Base-by-base conservation (phyloP, 2,113 vertebrate genomes). In the Telmatochromis brichardi region DNA sequence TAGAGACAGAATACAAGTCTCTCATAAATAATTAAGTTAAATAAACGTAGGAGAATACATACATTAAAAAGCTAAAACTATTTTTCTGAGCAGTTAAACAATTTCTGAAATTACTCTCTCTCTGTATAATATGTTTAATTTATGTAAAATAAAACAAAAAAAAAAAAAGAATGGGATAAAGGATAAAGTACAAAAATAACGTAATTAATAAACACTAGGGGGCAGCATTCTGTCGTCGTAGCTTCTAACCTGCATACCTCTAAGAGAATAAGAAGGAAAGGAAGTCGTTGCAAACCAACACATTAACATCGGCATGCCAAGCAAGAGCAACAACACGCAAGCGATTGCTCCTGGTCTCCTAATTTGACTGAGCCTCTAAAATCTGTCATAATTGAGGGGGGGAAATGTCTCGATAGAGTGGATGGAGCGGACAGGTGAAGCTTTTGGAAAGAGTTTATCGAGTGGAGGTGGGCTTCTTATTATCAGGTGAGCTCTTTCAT, bases 401-500 rank as follows among this genome's bases (percentile, higher is more conserved):
- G 7, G 50, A 3, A 17, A 76, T 78, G 82, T 85, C 1, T 58
- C 7, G 3, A 35, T 17, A 13, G 40, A 31, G 37, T 80, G 42
- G 60, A 71, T 82, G 80, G 68, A 84, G 45, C 33, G 42, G 40
- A 40, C 17, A 79, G 28, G 57, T 31, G 5, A 37, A 55, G 40
- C 65, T 35, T 68, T 68, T 15, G 78, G 45, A 80, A 7, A 28
- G 13, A 79, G 9, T 60, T 33, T 80, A 42, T 50, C 14, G 35
- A 15, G 14, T 68, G 21, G 58, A 55, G 63, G 37, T 78, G 42
- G 76, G 82, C 45, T 31, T 81, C 12, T 53, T 28, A 2, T 19
- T 23, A 31, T 82, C 83, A 84, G 80, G 86, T 86, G 42, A 84
- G 51, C 11, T 86, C 14, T 53, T 7, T 42, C 47, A 21, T 14